phyloP scores from a whole-genome alignment of 2,888 invertebrate species.

The Campoplex nolae region DNA sequence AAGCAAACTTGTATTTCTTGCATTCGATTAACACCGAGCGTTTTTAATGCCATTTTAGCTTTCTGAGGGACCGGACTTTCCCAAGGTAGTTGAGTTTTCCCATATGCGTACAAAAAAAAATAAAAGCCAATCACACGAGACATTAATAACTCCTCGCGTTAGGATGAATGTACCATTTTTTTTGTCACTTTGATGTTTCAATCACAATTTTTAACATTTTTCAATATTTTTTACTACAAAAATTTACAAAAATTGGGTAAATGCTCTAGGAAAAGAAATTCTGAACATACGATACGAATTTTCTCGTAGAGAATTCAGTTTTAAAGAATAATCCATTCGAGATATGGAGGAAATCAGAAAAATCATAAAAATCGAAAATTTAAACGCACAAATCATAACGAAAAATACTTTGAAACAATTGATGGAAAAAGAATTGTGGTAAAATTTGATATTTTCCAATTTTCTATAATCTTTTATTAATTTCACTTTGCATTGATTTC shows the following conservation, averaged over 20 bases:
- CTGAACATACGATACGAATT: not conserved
- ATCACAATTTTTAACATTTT: not conserved
- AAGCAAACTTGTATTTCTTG: constrained; percentile 51
- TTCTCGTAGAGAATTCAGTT: not conserved
- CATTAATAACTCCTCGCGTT: constrained; percentile 63
- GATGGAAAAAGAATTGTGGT: not conserved
- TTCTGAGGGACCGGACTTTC: constrained; percentile 96
- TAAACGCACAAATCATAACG: not conserved
- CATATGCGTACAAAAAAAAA: constrained; percentile 68
- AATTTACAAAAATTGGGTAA: too few species aligned
- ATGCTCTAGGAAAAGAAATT: too few species aligned
- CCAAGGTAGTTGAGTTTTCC: constrained; percentile 90
- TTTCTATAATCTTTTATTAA: not conserved
- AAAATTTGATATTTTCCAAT: not conserved
- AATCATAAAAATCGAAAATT: not conserved
- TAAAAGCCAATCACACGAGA: constrained; percentile 46
- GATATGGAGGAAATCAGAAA: not conserved
- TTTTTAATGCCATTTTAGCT: constrained; percentile 87
- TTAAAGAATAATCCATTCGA: not conserved
- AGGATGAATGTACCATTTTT: constrained; percentile 60
- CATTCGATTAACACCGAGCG: constrained; percentile 65
- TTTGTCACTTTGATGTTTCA: not conserved
- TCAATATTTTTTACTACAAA: not conserved
- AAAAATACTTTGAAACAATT: not conserved
- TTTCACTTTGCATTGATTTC: not conserved